Evolutionary conservation across 2,797 vertebrate species (phyloP).

Genomic region (Pteropus rufus): DNA sequence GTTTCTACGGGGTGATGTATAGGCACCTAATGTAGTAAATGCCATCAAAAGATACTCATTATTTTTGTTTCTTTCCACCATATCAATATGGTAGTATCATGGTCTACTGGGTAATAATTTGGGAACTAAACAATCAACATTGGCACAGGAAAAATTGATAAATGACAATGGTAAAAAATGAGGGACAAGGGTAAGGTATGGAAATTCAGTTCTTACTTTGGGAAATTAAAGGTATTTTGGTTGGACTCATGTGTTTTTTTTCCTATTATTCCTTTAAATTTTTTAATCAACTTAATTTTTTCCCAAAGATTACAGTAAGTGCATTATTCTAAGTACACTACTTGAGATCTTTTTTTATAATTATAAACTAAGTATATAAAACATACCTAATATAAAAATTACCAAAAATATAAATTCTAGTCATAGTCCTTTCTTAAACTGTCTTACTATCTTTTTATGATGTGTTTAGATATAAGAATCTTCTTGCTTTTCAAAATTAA

Average conservation of each 20-base stretch:
- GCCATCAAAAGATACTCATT: background rate
- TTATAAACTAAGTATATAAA: background rate
- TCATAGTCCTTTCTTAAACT: background rate
- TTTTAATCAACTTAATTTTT: background rate
- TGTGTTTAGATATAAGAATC: background rate
- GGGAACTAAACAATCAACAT: background rate
- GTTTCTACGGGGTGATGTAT: background rate
- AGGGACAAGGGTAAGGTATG: background rate
- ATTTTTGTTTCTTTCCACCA: background rate
- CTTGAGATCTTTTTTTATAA: background rate
- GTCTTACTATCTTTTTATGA: background rate
- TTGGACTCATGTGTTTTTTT: background rate
- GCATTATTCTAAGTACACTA: background rate
- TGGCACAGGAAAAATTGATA: background rate
- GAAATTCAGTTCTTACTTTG: background rate
- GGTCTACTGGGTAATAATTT: background rate
- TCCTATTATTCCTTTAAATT: background rate
- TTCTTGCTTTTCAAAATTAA: constrained; percentile 27
- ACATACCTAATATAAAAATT: background rate
- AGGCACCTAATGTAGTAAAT: background rate
- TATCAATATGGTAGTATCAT: background rate
- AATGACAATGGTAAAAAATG: background rate
- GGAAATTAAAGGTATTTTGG: background rate
- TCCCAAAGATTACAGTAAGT: background rate
- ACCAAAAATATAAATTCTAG: background rate